A percentile compares a stretch with the other conserved stretches of the same genome.
Conservation (phyloP, 2,888 invertebrate genomes). For the Zele albiditarsus region DNA sequence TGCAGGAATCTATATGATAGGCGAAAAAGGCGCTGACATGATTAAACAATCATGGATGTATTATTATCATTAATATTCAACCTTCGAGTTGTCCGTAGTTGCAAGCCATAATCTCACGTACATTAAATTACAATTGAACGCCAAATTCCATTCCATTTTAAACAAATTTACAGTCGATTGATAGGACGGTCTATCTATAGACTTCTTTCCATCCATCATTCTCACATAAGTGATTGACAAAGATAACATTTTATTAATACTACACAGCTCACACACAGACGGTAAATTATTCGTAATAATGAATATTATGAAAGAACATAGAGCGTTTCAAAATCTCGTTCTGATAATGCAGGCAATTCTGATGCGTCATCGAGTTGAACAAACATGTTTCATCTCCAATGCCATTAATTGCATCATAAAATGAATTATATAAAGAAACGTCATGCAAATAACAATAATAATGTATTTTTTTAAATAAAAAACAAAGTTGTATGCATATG, state of each 20-base stretch:
- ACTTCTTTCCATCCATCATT: constrained; percentile 6
- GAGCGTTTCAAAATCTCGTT: background rate
- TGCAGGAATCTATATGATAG: constrained; percentile 77
- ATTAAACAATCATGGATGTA: constrained; percentile 73
- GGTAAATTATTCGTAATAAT: background rate
- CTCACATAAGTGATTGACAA: background rate
- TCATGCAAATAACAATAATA: background rate
- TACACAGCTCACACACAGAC: background rate
- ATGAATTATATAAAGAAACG: background rate
- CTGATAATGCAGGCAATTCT: background rate
- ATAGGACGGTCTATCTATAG: background rate
- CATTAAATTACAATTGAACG: no score
- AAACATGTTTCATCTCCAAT: background rate
- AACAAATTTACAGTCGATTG: background rate
- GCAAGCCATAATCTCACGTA: no score
- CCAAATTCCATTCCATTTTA: no score
- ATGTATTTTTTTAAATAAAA: no score
- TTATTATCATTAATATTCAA: background rate
- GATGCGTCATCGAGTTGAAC: background rate
- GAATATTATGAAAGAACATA: background rate
- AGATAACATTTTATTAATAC: background rate
- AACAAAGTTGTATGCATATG: no score
- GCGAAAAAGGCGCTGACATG: constrained; percentile 77
- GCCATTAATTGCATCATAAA: background rate
- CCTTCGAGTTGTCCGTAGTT: no score